Evolutionary conservation across 2,888 invertebrate species (phyloP), one percentile per base, ranked within the genome.

Genomic region (Caprella mutica): DNA sequence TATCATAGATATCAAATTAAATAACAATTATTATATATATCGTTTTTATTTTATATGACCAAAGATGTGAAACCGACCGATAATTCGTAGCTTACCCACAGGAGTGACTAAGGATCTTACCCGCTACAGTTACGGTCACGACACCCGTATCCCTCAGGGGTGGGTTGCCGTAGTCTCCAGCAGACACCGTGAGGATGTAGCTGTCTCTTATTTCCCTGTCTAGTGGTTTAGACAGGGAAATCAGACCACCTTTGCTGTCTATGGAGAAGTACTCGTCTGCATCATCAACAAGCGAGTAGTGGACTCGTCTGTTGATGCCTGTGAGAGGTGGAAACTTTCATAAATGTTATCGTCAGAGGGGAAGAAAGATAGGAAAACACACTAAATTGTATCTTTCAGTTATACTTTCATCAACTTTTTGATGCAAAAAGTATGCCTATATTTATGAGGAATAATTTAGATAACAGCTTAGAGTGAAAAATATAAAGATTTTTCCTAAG

Each of bases 111-210:
- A 43, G 14, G 3, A 3, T 23, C 54, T 26, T 12, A 60, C 60
- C 64, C 43, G 58, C 50, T 30, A 64, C 64, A 21, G 48, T 79
- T 30, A 93, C 77, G 79, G 87, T 85, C 17, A 92, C 83, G 70
- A 87, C 86, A 12, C 87, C 85, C 2, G 86, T 85, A 65, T 85
- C 84, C 61, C 81, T 81, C 17, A 89, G 77, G 65, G 84, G 79
- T 12, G 92, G 91, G n/a, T 82, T 80, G 12, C 92, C 93, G 62
- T 80, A 79, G 75, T 94, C 93, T 19, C 80, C 78, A 2, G 90
- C 92, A 48, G 83, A 78, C 6, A 91, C 80, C 48, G 85, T 78
- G 69, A 92, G 83, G 70, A 85, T 85, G 75, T 88, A 85, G 12
- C 78, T 76, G 58, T 80, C 78, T 56, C 79, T 77, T 17, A 77